Base-by-base conservation (phyloP, 2,113 vertebrate genomes). In the Octodon degus region DNA sequence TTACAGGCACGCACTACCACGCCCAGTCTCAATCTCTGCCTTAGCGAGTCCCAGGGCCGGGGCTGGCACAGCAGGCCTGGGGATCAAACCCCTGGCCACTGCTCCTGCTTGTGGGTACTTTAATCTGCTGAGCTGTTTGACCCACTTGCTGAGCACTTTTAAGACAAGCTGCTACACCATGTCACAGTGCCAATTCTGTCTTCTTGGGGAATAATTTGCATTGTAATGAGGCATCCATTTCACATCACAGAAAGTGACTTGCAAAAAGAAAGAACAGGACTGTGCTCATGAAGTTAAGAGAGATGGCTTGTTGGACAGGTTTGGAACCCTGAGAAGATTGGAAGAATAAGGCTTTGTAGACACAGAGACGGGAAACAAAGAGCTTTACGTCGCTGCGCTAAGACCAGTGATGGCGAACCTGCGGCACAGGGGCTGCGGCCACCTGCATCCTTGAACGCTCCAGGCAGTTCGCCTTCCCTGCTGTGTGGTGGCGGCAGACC, bases 161-260 rank as follows among this genome's bases (percentile, higher is more conserved):
- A 22, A 3, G 27, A 34, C 25, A 10, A 32, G 25, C 0, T 34
- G 25, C 27, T 43, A 0, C 0, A 2, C 34, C 58, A 10, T 4
- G 32, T 30, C 37, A 30, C 6, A 13, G 43, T 17, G 13, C 43
- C 24, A 60, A 13, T 19, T 60, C 27, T 27, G 27, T 5, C 47
- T 53, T 53, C 9, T 1, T 5, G 79, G 68, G 60, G 11, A 5
- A 53, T 19, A 27, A 14, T 0, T 1, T 5, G 0, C 62, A 4
- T 67, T 9, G 4, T 5, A 34, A 14, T n/a, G 2, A 25, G 19
- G 24, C 19, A 47, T 19, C 19, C 19, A 7, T 7, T 67, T 77
- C 7, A 60, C 40, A 11, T 40, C 34, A 11, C 40, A 53, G 70
- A 25, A 14, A 70, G 20, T 6, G 19, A 50, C 9, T 58, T 70